These are phyloP conservation scores for Lepidotrigona ventralis DNA, from an alignment of 1,140 invertebrate genomes.

Conservation along the genomic window DNA sequence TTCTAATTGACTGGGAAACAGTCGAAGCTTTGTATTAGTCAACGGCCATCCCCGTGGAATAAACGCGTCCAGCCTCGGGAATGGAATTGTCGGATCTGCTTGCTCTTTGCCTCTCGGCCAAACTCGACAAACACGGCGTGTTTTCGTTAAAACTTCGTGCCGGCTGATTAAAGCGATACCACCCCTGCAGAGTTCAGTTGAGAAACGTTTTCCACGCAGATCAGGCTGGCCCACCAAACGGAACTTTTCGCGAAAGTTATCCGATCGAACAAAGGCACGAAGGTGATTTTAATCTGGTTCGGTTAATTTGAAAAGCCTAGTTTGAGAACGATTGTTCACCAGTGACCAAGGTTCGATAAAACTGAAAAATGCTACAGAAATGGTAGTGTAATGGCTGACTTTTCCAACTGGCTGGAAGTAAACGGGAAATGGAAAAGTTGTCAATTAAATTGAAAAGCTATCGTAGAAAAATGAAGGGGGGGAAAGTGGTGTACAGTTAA, in stretches of 20 bases:
- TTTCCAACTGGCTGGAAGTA: background rate
- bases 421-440: no score
- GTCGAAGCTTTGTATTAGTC: slow-evolving; percentile 47
- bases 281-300: background rate
- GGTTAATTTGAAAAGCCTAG: no score
- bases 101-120: background rate
- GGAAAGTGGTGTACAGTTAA: no score
- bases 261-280: background rate
- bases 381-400: background rate
- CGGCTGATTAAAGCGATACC: slow-evolving; percentile 21
- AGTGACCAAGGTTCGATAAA: background rate
- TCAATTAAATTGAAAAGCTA: no score
- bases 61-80: background rate
- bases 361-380: no score
- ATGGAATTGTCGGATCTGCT: slow-evolving; percentile 32
- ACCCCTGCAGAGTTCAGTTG: no score
- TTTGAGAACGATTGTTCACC: no score
- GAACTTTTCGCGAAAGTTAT: background rate
- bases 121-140: slow-evolving; percentile 29
- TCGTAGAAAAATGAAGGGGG: no score
- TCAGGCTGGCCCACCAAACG: no score
- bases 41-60: slow-evolving; percentile 14
- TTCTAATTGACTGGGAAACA: slow-evolving; percentile 60
- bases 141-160: slow-evolving; percentile 15
- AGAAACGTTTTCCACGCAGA: background rate